phyloP scores from a whole-genome alignment of 2,113 vertebrate species.

The Gadus chalcogrammus region DNA sequence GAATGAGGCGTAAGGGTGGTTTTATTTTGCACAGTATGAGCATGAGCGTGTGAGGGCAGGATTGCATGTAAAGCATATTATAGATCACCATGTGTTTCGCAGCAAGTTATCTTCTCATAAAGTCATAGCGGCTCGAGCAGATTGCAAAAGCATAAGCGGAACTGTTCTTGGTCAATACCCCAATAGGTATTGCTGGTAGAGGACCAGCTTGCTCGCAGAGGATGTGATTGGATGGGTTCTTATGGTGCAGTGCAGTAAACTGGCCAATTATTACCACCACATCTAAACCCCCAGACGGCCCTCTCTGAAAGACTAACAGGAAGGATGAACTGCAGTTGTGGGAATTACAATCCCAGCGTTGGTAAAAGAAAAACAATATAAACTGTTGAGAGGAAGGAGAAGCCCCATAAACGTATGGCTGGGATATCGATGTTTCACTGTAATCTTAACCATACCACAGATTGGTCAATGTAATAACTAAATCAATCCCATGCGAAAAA shows the following conservation, averaged over 20 bases:
- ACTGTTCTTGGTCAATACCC: constrained; percentile 54
- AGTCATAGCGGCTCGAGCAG: constrained; percentile 55
- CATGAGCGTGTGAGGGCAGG: not conserved
- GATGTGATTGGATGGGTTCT: constrained; percentile 4
- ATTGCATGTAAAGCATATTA: constrained; percentile 34
- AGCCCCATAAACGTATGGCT: too few species aligned
- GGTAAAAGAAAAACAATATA: too few species aligned
- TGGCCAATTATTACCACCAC: constrained; percentile 43
- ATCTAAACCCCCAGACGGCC: constrained; percentile 5
- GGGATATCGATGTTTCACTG: too few species aligned
- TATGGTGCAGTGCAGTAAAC: constrained; percentile 13
- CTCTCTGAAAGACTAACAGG: not conserved
- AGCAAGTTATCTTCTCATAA: constrained; percentile 65
- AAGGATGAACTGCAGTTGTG: not conserved
- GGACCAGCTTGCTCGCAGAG: constrained; percentile 17
- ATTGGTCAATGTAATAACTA: not conserved
- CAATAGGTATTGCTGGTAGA: not conserved
- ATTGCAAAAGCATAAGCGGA: constrained; percentile 51
- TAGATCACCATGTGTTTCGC: constrained; percentile 52
- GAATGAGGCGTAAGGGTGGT: too few species aligned
- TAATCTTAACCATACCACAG: too few species aligned
- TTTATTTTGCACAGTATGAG: not conserved
- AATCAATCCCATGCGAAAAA: not conserved
- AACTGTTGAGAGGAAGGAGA: too few species aligned
- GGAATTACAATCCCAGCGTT: not conserved